Conservation (phyloP, 2,113 vertebrate genomes). For the Tylochromis polylepis region DNA sequence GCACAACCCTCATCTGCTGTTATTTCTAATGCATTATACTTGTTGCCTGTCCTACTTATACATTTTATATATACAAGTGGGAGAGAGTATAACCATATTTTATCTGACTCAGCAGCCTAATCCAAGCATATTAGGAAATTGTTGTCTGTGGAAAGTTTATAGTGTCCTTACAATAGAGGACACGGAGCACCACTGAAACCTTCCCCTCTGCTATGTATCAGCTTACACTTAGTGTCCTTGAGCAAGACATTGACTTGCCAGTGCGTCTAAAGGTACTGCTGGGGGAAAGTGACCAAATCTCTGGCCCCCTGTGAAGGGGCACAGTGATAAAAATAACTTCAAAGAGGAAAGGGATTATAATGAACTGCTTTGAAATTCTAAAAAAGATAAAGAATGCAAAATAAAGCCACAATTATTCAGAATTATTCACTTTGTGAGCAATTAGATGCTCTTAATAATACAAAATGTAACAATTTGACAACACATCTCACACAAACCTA, state of each 20-base stretch:
- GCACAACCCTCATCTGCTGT: not conserved
- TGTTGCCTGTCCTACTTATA: not conserved
- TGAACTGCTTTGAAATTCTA: not conserved
- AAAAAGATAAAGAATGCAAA: not conserved
- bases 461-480: not conserved
- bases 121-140: not conserved
- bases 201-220: not conserved
- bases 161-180: not conserved
- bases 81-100: not conserved
- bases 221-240: not conserved
- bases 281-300: not conserved
- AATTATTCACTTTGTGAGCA: not conserved
- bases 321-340: not conserved
- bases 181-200: not conserved
- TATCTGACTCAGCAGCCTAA: not conserved
- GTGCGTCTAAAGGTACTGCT: not conserved
- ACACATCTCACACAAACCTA: not conserved
- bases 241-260: not conserved
- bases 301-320: not conserved
- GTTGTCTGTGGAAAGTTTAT: not conserved
- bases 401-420: not conserved
- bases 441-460: not conserved
- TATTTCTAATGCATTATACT: not conserved
- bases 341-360: not conserved
- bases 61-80: not conserved